A percentile compares a stretch with the other conserved stretches of the same genome.
These are phyloP conservation scores for Gibbula magus DNA, from an alignment of 2,888 invertebrate genomes.

Conservation along the genomic window DNA sequence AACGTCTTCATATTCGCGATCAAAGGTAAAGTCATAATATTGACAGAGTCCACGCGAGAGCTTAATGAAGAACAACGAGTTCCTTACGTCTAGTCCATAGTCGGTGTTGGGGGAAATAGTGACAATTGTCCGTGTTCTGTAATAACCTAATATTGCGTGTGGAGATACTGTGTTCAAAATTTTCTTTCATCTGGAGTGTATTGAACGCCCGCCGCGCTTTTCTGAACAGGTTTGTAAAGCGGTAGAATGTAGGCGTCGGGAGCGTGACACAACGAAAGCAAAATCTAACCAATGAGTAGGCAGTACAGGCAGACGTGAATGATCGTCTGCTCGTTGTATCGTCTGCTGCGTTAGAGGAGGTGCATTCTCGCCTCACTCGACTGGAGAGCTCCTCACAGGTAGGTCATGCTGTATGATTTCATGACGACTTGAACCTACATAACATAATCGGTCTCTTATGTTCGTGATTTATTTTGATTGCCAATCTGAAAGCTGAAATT, in stretches of 20 bases:
- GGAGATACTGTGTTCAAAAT: background rate
- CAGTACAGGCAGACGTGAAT: background rate
- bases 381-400: background rate
- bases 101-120: background rate
- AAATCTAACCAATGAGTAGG: background rate
- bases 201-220: conserved; percentile 9
- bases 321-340: conserved; percentile 8
- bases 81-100: too few relatives aligned
- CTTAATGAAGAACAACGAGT: too few relatives aligned
- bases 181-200: background rate
- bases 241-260: background rate
- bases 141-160: conserved; percentile 6
- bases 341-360: background rate
- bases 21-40: too few relatives aligned
- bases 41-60: too few relatives aligned
- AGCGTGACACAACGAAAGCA: background rate
- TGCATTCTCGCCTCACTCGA: background rate
- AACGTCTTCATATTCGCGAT: too few relatives aligned
- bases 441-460: too few relatives aligned
- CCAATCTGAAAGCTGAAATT: too few relatives aligned
- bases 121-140: background rate
- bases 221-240: background rate
- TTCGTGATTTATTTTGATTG: too few relatives aligned
- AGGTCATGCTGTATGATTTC: background rate
- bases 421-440: too few relatives aligned